These are phyloP conservation scores for Oryzaephilus surinamensis DNA, from an alignment of 1,140 invertebrate species.

Conservation along the genomic window DNA sequence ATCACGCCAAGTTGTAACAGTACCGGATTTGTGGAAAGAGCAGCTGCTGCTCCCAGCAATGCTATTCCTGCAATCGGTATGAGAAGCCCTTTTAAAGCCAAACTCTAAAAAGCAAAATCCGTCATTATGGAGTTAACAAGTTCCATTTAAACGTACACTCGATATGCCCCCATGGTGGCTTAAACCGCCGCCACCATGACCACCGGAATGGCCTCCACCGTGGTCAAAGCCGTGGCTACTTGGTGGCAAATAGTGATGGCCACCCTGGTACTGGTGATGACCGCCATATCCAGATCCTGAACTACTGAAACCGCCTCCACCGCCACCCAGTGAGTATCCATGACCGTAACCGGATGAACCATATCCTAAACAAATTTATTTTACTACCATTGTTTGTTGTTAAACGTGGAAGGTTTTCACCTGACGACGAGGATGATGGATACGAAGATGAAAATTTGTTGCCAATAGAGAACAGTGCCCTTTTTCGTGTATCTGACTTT, in stretches of 20 bases:
- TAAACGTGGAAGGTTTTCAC: too few relatives aligned
- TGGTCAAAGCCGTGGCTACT: neutral
- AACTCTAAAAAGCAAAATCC: slow-evolving; percentile 31
- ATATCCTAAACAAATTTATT: too few relatives aligned
- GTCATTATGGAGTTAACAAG: neutral
- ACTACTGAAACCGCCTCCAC: neutral
- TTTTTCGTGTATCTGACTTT: too few relatives aligned
- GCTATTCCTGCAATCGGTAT: slow-evolving; percentile 66
- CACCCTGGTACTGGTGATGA: slow-evolving; percentile 3
- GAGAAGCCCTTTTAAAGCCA: slow-evolving; percentile 51
- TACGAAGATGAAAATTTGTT: too few relatives aligned
- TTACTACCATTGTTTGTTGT: too few relatives aligned
- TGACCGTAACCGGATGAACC: neutral
- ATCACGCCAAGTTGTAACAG: slow-evolving; percentile 63
- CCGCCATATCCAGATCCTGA: slow-evolving; percentile 1
- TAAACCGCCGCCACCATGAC: slow-evolving; percentile 6
- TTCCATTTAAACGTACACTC: neutral
- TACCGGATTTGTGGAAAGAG: slow-evolving; percentile 63
- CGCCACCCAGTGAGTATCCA: neutral
- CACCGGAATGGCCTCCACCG: neutral
- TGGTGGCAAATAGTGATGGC: neutral
- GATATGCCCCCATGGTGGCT: neutral
- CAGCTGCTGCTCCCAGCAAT: slow-evolving; percentile 64
- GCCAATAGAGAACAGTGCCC: too few relatives aligned
- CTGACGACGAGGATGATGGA: too few relatives aligned